phyloP scores from a whole-genome alignment of 1,140 invertebrate species.

The Drosophila prosaltans region DNA sequence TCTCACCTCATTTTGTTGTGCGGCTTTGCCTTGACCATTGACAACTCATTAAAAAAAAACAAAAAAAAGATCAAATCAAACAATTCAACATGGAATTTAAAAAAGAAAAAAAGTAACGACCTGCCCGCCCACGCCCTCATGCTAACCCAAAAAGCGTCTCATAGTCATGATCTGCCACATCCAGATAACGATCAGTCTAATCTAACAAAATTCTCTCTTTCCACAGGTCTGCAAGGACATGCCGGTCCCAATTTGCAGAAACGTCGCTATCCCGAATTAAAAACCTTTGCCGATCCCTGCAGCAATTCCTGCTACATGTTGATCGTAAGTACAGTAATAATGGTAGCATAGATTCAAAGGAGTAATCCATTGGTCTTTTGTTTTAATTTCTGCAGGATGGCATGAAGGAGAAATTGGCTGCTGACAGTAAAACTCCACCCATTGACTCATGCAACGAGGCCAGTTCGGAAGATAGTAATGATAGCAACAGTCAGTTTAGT shows the following conservation, averaged over 20 bases:
- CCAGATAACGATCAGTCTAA: neutral
- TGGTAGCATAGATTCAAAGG: neutral
- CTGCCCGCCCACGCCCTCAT: constrained; percentile 47
- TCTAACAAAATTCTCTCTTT: constrained; percentile 6
- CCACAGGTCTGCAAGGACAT: constrained; percentile 91
- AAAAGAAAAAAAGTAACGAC: constrained; percentile 43
- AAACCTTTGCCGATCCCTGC: constrained; percentile 93
- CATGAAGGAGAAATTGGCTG: constrained; percentile 91
- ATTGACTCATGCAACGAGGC: constrained; percentile 96
- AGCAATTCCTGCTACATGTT: constrained; percentile 94
- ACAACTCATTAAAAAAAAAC: neutral
- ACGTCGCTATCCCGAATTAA: constrained; percentile 94
- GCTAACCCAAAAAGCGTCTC: constrained; percentile 63
- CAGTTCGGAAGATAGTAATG: constrained; percentile 96
- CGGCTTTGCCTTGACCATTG: constrained; percentile 61
- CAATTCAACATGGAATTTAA: too few species aligned
- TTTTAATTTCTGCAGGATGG: constrained; percentile 86
- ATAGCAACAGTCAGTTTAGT: constrained; percentile 87
- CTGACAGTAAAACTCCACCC: constrained; percentile 88
- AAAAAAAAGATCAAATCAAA: neutral
- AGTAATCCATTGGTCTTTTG: neutral
- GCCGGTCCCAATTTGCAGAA: constrained; percentile 95
- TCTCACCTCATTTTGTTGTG: constrained; percentile 66
- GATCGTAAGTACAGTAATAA: constrained; percentile 85
- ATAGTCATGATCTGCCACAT: constrained; percentile 46